A percentile compares a stretch with the other conserved stretches of the same genome.
Evolutionary conservation across 2,113 vertebrate species (phyloP).

Genomic region (Pyxicephalus adspersus): DNA sequence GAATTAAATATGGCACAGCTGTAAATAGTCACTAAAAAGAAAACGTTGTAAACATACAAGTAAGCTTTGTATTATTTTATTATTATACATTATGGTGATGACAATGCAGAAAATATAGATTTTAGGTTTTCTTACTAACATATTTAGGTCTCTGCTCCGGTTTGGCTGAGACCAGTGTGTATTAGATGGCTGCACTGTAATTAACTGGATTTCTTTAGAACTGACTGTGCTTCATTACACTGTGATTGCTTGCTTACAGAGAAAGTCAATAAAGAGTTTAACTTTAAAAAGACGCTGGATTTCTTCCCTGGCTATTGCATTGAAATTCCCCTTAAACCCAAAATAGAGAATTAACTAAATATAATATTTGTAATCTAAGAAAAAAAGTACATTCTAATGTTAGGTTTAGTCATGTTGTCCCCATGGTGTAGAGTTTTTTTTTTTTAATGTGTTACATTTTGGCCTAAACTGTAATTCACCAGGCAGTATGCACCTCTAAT

Average conservation of each 20-base stretch:
- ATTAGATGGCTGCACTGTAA: constrained; percentile 15
- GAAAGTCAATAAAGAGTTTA: constrained; percentile 21
- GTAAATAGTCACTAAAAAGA: too few species aligned
- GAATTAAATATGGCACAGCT: too few species aligned
- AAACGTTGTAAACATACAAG: too few species aligned
- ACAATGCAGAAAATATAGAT: background rate
- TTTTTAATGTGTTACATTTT: too few species aligned
- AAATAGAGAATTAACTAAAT: background rate
- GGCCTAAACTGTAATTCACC: too few species aligned
- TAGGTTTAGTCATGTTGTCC: too few species aligned
- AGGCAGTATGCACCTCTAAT: too few species aligned
- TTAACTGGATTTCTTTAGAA: constrained; percentile 31
- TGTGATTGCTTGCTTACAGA: constrained; percentile 6
- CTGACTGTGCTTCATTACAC: constrained; percentile 30
- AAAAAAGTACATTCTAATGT: too few species aligned
- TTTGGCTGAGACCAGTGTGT: constrained; percentile 3
- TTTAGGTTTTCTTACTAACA: background rate
- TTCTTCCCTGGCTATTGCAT: background rate
- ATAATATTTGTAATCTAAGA: too few species aligned
- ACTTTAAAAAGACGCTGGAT: background rate
- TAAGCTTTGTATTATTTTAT: too few species aligned
- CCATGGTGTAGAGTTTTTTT: too few species aligned
- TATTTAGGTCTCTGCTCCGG: background rate
- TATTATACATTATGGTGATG: background rate
- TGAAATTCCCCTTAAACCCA: background rate